Percentiles rank a stretch among this genome's conserved stretches.
Conservation (phyloP, 2,888 invertebrate genomes). For the Sympetrum striolatum region DNA sequence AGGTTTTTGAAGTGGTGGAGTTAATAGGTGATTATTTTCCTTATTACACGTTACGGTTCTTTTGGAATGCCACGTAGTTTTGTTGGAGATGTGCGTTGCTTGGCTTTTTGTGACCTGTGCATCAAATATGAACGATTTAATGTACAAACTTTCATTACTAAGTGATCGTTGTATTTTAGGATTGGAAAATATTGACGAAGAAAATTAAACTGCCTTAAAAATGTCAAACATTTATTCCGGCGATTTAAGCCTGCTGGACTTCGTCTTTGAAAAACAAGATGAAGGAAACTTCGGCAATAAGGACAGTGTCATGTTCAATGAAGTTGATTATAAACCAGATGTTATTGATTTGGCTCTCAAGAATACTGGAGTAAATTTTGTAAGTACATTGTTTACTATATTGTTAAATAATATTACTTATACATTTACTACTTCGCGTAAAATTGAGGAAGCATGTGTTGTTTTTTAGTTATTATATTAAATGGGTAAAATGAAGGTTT, state of each 20-base stretch:
- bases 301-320: slow-evolving; percentile 51
- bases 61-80: slow-evolving; percentile 20
- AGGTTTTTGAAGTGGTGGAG: not conserved
- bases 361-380: slow-evolving; percentile 24
- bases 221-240: slow-evolving; percentile 49
- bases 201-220: not conserved
- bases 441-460: not conserved
- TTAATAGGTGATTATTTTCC: not conserved
- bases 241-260: slow-evolving; percentile 59
- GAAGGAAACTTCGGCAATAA: slow-evolving; percentile 54
- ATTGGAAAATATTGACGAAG: not conserved
- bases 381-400: not conserved
- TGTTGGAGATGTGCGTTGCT: not conserved
- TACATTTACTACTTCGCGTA: no score
- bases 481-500: no score
- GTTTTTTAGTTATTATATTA: not conserved
- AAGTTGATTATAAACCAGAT: slow-evolving; percentile 45
- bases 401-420: no score
- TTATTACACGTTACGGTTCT: not conserved
- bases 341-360: slow-evolving; percentile 7
- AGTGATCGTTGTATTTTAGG: not conserved
- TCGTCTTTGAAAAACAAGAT: slow-evolving; percentile 58
- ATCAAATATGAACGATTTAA: not conserved
- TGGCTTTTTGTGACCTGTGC: not conserved
- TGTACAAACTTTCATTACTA: not conserved